Evolutionary conservation across 2,888 invertebrate species (phyloP).

Genomic region (Drosophila barbarae): DNA sequence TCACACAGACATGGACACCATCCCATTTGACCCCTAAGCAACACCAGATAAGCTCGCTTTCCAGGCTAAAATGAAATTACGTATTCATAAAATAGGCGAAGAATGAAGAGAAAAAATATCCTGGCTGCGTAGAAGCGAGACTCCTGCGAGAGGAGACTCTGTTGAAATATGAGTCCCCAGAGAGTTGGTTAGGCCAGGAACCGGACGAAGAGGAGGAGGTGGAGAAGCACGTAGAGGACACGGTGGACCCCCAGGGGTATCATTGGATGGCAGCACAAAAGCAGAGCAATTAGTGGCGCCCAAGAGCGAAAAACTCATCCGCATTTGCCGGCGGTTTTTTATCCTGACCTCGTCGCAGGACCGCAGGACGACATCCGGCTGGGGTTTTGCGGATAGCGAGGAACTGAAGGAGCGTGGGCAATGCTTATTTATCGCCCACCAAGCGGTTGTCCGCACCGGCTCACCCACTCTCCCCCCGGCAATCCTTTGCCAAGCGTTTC

Average conservation of each 20-base stretch:
- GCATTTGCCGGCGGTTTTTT: constrained; percentile 21
- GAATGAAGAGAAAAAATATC: constrained; percentile 13
- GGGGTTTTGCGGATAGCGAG: constrained; percentile 1
- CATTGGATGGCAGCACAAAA: constrained; percentile 46
- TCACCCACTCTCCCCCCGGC: neutral
- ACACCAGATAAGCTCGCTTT: constrained; percentile 15
- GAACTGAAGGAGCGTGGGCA: constrained; percentile 38
- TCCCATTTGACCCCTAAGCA: constrained; percentile 7
- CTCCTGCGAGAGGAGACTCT: constrained; percentile 26
- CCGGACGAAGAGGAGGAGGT: too few relatives aligned
- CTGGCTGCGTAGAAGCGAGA: constrained; percentile 2
- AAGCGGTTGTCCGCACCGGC: neutral
- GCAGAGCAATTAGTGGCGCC: constrained; percentile 66
- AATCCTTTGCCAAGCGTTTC: constrained; percentile 49
- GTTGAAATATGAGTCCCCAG: constrained; percentile 37
- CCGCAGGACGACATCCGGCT: constrained; percentile 26
- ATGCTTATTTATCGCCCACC: constrained; percentile 48
- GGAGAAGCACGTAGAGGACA: neutral
- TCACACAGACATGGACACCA: neutral
- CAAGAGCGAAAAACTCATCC: constrained; percentile 63
- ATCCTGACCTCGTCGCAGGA: constrained; percentile 24
- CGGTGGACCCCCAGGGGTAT: constrained; percentile 6
- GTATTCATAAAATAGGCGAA: constrained; percentile 35
- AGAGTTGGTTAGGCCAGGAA: constrained; percentile 16
- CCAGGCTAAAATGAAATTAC: constrained; percentile 39